These are phyloP conservation scores for Heliconius hermathena DNA, from an alignment of 1,140 invertebrate species.

Conservation along the genomic window DNA sequence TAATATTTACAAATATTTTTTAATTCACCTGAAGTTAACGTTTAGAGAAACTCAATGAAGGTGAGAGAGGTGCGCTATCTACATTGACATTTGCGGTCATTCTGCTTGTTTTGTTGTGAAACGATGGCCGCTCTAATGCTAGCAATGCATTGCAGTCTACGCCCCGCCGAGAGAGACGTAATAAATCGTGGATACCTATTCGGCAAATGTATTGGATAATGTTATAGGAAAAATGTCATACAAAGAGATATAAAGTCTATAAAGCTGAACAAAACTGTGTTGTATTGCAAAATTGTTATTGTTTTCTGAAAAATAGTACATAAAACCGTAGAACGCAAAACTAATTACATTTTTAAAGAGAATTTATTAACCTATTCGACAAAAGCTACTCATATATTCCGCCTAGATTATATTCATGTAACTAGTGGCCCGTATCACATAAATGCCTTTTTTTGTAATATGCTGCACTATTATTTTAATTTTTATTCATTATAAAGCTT, in stretches of 20 bases:
- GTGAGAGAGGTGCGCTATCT: neutral
- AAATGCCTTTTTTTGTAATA: neutral
- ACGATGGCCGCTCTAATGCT: constrained; percentile 52
- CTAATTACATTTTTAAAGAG: neutral
- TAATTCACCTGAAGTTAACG: neutral
- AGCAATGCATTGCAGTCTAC: constrained; percentile 54
- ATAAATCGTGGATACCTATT: constrained; percentile 50
- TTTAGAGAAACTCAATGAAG: neutral
- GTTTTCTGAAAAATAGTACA: neutral
- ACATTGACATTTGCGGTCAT: constrained; percentile 18
- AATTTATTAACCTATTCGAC: neutral
- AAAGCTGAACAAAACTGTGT: constrained; percentile 16
- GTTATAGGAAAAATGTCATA: constrained; percentile 28
- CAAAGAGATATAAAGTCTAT: constrained; percentile 17
- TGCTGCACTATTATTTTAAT: neutral
- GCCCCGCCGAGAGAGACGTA: constrained; percentile 63
- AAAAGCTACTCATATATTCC: neutral
- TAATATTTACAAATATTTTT: neutral
- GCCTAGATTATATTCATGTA: neutral
- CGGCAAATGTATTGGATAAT: constrained; percentile 35
- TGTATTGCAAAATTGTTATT: neutral
- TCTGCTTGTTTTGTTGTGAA: constrained; percentile 10
- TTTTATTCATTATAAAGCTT: neutral
- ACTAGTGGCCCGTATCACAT: neutral
- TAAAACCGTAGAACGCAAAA: neutral